These are phyloP conservation scores for Pyxicephalus adspersus DNA, from an alignment of 2,113 vertebrate species.

Conservation along the genomic window DNA sequence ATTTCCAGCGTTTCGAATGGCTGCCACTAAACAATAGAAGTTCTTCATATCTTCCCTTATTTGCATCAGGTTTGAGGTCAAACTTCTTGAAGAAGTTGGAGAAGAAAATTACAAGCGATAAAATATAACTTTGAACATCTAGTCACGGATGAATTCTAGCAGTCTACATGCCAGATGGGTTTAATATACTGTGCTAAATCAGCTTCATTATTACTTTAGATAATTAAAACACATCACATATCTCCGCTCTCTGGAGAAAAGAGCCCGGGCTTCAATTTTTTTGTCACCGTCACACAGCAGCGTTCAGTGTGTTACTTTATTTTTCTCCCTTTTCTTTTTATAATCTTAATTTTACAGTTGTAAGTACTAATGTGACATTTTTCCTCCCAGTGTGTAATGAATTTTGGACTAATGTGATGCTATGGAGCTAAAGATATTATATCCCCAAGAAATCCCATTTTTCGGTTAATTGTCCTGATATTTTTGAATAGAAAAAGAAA, in stretches of 20 bases:
- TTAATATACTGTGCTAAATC: constrained; percentile 51
- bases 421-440: background rate
- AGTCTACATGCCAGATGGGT: constrained; percentile 53
- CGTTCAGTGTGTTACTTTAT: constrained; percentile 32
- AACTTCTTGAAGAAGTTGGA: constrained; percentile 48
- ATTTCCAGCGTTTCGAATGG: background rate
- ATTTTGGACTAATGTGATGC: constrained; percentile 1
- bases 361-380: constrained; percentile 14
- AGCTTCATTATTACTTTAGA: constrained; percentile 45
- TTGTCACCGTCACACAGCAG: background rate
- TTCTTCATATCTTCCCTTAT: constrained; percentile 18
- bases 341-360: constrained; percentile 24
- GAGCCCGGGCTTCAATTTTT: constrained; percentile 31
- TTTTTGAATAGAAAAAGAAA: background rate
- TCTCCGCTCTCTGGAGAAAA: constrained; percentile 41
- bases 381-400: constrained; percentile 15
- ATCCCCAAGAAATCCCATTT: background rate
- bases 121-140: constrained; percentile 56
- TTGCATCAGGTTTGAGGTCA: constrained; percentile 50
- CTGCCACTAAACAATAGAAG: constrained; percentile 35
- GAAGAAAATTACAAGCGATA: constrained; percentile 52
- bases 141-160: constrained; percentile 64
- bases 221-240: constrained; percentile 55
- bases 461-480: background rate
- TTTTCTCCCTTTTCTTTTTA: background rate